phyloP scores from a whole-genome alignment of 2,797 vertebrate species.

The Falco naumanni region DNA sequence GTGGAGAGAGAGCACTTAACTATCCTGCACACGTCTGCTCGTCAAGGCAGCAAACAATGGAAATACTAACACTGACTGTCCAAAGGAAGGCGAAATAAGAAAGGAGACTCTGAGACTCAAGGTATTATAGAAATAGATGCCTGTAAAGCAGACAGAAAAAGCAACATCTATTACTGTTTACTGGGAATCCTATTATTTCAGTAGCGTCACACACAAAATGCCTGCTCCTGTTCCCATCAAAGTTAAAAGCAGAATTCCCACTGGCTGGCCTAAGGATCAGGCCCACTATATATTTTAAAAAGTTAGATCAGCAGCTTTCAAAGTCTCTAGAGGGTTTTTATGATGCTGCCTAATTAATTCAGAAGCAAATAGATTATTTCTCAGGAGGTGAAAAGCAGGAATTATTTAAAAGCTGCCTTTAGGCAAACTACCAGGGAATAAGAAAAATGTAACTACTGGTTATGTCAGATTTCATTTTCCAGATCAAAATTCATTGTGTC shows the following conservation, averaged over 20 bases:
- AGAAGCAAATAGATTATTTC: constrained; percentile 59
- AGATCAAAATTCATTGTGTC: constrained; percentile 64
- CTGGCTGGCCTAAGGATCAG: not conserved
- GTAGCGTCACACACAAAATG: not conserved
- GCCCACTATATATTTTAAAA: not conserved
- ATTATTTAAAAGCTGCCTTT: constrained; percentile 73
- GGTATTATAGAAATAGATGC: not conserved
- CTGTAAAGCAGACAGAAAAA: not conserved
- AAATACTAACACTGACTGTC: not conserved
- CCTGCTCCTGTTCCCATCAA: not conserved
- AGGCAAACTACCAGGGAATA: constrained; percentile 67
- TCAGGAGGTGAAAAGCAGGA: constrained; percentile 47
- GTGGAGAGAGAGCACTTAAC: not conserved
- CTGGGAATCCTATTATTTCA: not conserved
- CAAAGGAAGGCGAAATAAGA: not conserved
- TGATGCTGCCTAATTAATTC: constrained; percentile 59
- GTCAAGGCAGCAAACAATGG: not conserved
- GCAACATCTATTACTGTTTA: not conserved
- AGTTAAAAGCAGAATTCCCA: not conserved
- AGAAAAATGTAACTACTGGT: constrained; percentile 71
- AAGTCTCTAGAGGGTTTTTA: constrained; percentile 30
- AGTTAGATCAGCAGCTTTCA: constrained; percentile 55
- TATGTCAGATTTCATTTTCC: constrained; percentile 70
- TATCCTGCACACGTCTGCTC: not conserved
- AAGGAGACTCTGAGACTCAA: not conserved